phyloP scores from a whole-genome alignment of 2,888 invertebrate species.

The Lithophane leautieri region DNA sequence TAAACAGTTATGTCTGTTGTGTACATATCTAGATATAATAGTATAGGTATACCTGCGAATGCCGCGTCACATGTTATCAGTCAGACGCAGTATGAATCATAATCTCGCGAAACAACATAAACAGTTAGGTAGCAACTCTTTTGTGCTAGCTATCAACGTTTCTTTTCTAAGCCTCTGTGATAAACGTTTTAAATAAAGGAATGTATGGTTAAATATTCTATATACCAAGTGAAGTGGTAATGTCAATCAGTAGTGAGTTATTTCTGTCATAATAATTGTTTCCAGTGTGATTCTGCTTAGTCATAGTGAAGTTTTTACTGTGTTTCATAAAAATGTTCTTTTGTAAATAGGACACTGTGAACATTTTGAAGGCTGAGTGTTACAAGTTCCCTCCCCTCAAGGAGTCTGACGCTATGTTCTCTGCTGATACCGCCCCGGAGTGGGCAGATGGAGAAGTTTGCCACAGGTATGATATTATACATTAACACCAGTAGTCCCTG shows the following conservation, averaged over 20 bases:
- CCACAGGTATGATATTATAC: slow-evolving; percentile 89
- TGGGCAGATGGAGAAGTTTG: slow-evolving; percentile 99
- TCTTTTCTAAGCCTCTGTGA: slow-evolving; percentile 6
- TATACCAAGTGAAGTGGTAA: slow-evolving; percentile 21
- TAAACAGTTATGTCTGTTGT: slow-evolving; percentile 29
- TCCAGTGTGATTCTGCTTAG: slow-evolving; percentile 48
- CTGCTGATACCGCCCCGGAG: slow-evolving; percentile 98
- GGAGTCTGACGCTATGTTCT: slow-evolving; percentile 99
- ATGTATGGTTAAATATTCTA: slow-evolving; percentile 27
- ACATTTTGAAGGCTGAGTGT: slow-evolving; percentile 98
- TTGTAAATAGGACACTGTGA: slow-evolving; percentile 95
- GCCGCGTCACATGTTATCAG: slow-evolving; percentile 73
- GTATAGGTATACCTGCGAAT: slow-evolving; percentile 55
- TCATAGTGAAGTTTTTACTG: slow-evolving; percentile 38
- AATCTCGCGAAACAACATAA: slow-evolving; percentile 68
- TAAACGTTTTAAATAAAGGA: slow-evolving; percentile 23
- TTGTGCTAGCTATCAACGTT: slow-evolving; percentile 57
- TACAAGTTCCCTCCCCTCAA: slow-evolving; percentile 96
- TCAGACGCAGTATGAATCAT: slow-evolving; percentile 71
- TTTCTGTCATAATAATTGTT: slow-evolving; percentile 25
- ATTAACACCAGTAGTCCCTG: not conserved
- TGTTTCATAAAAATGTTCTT: slow-evolving; percentile 15
- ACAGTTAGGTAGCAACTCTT: slow-evolving; percentile 57
- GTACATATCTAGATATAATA: slow-evolving; percentile 30
- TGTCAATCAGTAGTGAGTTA: slow-evolving; percentile 18